These are phyloP conservation scores for Brachionus rotundiformis DNA, from an alignment of 1,140 invertebrate species.

Conservation along the genomic window DNA sequence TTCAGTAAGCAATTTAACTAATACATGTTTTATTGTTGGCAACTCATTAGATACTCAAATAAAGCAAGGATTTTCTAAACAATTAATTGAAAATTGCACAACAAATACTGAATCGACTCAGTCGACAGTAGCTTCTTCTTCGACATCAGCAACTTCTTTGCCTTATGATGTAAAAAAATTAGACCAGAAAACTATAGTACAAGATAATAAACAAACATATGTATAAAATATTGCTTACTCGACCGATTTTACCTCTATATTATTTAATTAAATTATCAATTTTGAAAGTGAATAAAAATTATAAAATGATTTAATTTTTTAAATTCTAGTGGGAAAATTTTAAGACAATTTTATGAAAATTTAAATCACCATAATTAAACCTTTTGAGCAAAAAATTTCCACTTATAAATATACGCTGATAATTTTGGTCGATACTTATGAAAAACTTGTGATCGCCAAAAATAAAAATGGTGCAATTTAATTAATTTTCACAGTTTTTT, in stretches of 20 bases:
- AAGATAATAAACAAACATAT: constrained; percentile 47
- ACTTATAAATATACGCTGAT: too few relatives aligned
- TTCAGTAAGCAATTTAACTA: background rate
- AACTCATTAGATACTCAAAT: background rate
- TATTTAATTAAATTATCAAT: constrained; percentile 10
- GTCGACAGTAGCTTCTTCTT: background rate
- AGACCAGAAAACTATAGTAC: background rate
- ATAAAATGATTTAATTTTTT: too few relatives aligned
- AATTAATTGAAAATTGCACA: background rate
- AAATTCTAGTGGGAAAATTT: too few relatives aligned
- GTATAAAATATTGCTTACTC: constrained; percentile 1
- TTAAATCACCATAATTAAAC: too few relatives aligned
- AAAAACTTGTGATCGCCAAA: too few relatives aligned
- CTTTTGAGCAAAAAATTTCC: too few relatives aligned
- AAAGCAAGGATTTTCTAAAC: background rate
- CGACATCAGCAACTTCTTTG: background rate
- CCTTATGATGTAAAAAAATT: background rate
- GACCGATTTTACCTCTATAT: background rate
- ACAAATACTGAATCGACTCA: background rate
- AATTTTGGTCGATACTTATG: too few relatives aligned
- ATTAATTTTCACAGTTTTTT: too few relatives aligned
- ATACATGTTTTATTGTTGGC: background rate
- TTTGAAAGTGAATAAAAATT: background rate
- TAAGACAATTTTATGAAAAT: too few relatives aligned
- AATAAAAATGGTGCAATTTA: too few relatives aligned